Base-by-base conservation (phyloP, 2,113 vertebrate species). In the Asarcornis scutulata region DNA sequence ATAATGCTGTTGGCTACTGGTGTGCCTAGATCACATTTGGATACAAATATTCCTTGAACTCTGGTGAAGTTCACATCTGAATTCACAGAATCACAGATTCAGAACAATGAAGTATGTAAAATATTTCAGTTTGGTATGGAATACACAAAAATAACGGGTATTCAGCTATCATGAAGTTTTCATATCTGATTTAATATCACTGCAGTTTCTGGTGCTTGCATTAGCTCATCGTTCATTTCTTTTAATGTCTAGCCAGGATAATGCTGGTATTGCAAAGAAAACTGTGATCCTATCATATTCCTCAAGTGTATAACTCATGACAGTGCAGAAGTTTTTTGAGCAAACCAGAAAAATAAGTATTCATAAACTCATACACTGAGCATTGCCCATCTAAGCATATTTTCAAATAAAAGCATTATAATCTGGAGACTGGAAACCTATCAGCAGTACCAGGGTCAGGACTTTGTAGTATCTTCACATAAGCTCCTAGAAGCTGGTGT, bases 1-100 rank as follows among this genome's bases (percentile, higher is more conserved):
- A 95, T 94, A 82, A 83, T 84, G 50, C 83, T 93, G 86, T 94
- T 89, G 84, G 90, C 90, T 91, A 86, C 86, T 86, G 82, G 90
- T 89, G 40, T 91, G 73, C 53, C 77, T 73, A 46, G 74, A 91
- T 95, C 80, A 68, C 58, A 77, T 72, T 46, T 77, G 67, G 20
- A 38, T 89, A 85, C 67, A 88, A 89, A 91, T 85, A 83, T 83
- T 91, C 62, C 88, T 86, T 93, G 80, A 92, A 90, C 88, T 90
- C 86, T 76, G 53, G 32, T 60, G 66, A 81, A 82, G 93, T 92
- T 94, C 90, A 84, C 27, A 26, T 92, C 69, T 93, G 55, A 78
- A 89, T 86, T 48, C 46, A 48, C 46, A 48, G 20, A 48, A 48
- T 48, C 46, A 48, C 46, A 48, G 20, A 48, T 48, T 91, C 69